Conservation (phyloP, 2,888 invertebrate species). For the Ormyrus rosae region DNA sequence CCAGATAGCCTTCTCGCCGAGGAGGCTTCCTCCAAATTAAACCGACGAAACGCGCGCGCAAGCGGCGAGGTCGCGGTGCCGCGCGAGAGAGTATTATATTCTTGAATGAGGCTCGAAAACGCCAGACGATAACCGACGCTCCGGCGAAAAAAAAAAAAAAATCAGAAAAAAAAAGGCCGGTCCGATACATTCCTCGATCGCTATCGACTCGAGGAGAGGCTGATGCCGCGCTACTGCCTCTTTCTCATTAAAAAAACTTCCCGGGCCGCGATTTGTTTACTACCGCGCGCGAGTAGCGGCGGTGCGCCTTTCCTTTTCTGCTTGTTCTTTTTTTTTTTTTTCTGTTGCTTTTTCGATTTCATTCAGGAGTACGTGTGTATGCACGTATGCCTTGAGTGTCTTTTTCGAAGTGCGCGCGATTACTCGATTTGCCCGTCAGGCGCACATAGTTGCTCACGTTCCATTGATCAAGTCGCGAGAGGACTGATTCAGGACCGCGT, state of each 20-base stretch:
- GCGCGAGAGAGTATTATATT: neutral
- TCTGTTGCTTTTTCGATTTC: neutral
- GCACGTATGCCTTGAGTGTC: neutral
- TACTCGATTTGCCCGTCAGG: slow-evolving; percentile 18
- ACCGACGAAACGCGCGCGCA: neutral
- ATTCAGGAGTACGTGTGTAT: neutral
- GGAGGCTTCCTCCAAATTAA: neutral
- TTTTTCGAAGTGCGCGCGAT: slow-evolving; percentile 21
- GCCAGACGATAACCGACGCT: slow-evolving; percentile 31
- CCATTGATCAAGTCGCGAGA: slow-evolving; percentile 37
- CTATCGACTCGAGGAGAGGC: neutral
- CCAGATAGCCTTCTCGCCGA: neutral
- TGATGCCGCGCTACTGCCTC: neutral
- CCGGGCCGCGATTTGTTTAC: slow-evolving; percentile 19
- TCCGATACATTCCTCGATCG: slow-evolving; percentile 43
- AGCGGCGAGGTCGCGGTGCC: neutral
- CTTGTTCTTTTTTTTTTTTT: neutral
- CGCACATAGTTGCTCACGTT: slow-evolving; percentile 9
- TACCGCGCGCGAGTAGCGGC: neutral
- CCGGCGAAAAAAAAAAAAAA: neutral
- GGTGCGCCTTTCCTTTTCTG: slow-evolving; percentile 4
- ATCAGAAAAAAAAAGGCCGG: too few relatives aligned
- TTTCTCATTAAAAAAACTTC: slow-evolving; percentile 32
- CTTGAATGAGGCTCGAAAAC: slow-evolving; percentile 39
- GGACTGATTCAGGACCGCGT: slow-evolving; percentile 5